Conservation (phyloP, 2,797 vertebrate genomes). For the Sphaeramia orbicularis region DNA sequence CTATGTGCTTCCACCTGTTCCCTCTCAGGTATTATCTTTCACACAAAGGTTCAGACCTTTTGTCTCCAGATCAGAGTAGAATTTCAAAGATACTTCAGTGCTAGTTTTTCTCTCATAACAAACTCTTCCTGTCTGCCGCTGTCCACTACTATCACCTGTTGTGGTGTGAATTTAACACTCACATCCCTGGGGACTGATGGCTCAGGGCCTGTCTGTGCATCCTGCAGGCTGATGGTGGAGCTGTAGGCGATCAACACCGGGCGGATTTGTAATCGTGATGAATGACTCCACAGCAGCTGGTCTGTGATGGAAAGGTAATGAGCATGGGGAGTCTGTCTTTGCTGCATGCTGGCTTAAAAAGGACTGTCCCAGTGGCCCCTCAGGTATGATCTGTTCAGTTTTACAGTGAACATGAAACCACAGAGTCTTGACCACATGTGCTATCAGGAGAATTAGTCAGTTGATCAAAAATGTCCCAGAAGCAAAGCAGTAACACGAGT, state of each 20-base stretch:
- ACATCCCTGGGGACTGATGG: constrained; percentile 60
- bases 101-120: constrained; percentile 49
- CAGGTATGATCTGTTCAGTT: constrained; percentile 85
- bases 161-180: constrained; percentile 69
- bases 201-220: constrained; percentile 61
- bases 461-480: constrained; percentile 30
- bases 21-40: background rate
- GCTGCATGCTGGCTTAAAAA: constrained; percentile 80
- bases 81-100: constrained; percentile 38
- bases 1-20: no score
- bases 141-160: constrained; percentile 73
- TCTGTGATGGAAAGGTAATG: constrained; percentile 91
- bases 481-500: constrained; percentile 4
- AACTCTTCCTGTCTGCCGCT: constrained; percentile 39
- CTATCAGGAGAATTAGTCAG: constrained; percentile 59
- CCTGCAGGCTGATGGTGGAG: constrained; percentile 77
- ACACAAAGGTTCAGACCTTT: background rate
- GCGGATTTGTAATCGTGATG: constrained; percentile 87
- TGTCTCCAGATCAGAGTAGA: constrained; percentile 8
- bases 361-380: constrained; percentile 83
- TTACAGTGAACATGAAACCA: constrained; percentile 74
- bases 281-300: constrained; percentile 85
- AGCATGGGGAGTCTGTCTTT: constrained; percentile 83
- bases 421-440: constrained; percentile 68
- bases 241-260: constrained; percentile 72